Evolutionary conservation across 2,113 vertebrate species (phyloP).

Genomic region (Hassar affinis): DNA sequence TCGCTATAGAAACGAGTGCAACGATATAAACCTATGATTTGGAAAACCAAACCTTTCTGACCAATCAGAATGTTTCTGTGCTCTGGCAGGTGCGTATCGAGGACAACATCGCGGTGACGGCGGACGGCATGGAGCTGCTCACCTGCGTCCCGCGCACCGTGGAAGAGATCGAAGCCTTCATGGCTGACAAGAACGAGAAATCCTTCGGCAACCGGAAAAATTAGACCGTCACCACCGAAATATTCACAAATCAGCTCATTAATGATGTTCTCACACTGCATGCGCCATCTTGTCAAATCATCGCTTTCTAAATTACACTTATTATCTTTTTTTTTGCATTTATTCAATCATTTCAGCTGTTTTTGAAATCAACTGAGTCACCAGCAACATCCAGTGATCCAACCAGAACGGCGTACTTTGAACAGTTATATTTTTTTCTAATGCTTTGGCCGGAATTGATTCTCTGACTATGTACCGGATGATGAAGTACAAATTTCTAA

Average conservation of each 20-base stretch:
- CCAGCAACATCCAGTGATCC: background rate
- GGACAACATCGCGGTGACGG: constrained; percentile 85
- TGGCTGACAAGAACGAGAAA: constrained; percentile 73
- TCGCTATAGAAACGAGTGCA: background rate
- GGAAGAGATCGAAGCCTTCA: constrained; percentile 90
- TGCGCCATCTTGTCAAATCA: background rate
- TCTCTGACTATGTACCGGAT: background rate
- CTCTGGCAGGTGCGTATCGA: constrained; percentile 88
- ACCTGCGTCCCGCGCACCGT: constrained; percentile 84
- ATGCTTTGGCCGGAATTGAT: background rate
- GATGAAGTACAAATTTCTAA: background rate
- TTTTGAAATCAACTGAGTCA: background rate
- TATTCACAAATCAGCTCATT: background rate
- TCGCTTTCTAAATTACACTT: background rate
- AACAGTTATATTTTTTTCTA: background rate
- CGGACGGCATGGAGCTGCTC: constrained; percentile 82
- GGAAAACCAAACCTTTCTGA: background rate
- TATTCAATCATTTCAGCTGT: background rate
- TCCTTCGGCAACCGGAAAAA: constrained; percentile 57
- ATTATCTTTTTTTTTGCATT: background rate
- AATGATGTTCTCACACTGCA: background rate
- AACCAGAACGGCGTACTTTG: background rate
- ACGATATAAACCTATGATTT: background rate
- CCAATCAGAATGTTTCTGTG: background rate
- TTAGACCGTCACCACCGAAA: constrained; percentile 49